These are phyloP conservation scores for Melieria picta DNA, from an alignment of 2,888 invertebrate genomes.

Conservation along the genomic window DNA sequence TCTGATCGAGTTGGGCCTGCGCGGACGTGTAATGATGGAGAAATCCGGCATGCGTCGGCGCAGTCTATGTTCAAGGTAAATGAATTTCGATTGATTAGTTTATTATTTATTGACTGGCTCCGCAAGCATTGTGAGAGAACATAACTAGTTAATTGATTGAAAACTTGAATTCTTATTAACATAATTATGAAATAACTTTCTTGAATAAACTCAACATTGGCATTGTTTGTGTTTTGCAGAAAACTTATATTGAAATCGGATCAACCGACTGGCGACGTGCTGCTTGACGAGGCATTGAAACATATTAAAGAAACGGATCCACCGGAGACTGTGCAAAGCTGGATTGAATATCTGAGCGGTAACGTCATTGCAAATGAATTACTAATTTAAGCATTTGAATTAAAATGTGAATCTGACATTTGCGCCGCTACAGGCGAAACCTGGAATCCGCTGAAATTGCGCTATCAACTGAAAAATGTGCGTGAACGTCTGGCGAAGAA, in stretches of 20 bases:
- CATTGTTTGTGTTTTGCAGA: constrained; percentile 62
- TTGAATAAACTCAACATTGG: neutral
- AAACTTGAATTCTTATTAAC: no score
- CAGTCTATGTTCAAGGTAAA: constrained; percentile 85
- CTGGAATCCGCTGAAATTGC: constrained; percentile 98
- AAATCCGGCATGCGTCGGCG: constrained; percentile 96
- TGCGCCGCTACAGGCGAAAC: constrained; percentile 79
- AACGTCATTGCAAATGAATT: constrained; percentile 54
- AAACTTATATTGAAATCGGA: constrained; percentile 86
- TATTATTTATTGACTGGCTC: neutral
- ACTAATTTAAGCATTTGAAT: constrained; percentile 2
- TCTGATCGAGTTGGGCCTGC: constrained; percentile 93
- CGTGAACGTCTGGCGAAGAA: constrained; percentile 98
- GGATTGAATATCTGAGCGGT: constrained; percentile 99
- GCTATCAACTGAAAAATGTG: constrained; percentile 98
- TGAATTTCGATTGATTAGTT: constrained; percentile 1
- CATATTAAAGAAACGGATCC: constrained; percentile 99
- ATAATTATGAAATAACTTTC: neutral
- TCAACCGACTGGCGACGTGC: constrained; percentile 95
- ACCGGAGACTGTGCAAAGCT: constrained; percentile 96
- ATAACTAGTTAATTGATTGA: neutral
- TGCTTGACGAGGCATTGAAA: constrained; percentile 93
- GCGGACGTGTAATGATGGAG: constrained; percentile 96
- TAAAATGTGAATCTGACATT: neutral
- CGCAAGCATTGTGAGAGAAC: no score